Evolutionary conservation across 2,797 vertebrate species (phyloP).

Genomic region (Pogonophryne albipinna): DNA sequence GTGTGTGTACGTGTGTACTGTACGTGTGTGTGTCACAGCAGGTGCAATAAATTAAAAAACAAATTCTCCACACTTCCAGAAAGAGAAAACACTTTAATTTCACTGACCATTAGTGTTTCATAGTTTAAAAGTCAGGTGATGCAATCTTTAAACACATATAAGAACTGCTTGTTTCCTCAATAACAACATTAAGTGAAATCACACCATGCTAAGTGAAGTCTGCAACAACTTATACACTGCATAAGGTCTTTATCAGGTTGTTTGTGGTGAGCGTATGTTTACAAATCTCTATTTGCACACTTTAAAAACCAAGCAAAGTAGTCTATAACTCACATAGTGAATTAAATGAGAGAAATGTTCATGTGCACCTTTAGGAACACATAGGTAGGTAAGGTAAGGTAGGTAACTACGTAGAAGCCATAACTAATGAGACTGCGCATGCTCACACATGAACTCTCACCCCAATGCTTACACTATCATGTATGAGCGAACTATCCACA

Average conservation of each 20-base stretch:
- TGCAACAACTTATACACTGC: neutral
- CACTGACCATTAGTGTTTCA: constrained; percentile 38
- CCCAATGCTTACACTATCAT: too few species aligned
- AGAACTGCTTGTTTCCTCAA: neutral
- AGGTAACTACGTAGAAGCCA: neutral
- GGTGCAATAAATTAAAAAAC: too few species aligned
- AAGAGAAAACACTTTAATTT: constrained; percentile 7
- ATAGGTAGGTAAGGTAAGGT: neutral
- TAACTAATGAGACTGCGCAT: too few species aligned
- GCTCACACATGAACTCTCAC: too few species aligned
- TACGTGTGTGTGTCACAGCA: too few species aligned
- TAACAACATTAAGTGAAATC: constrained; percentile 15
- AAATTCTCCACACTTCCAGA: neutral
- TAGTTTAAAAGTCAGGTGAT: constrained; percentile 23
- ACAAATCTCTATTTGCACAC: neutral
- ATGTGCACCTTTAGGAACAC: neutral
- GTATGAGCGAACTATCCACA: too few species aligned
- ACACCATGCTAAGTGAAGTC: constrained; percentile 55
- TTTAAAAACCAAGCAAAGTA: neutral
- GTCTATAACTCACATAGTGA: neutral
- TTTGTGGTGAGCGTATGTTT: neutral
- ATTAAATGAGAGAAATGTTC: neutral
- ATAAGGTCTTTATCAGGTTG: neutral
- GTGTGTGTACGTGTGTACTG: neutral
- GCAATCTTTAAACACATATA: constrained; percentile 27